phyloP scores from a whole-genome alignment of 2,888 invertebrate species.

The Zelleria hepariella region DNA sequence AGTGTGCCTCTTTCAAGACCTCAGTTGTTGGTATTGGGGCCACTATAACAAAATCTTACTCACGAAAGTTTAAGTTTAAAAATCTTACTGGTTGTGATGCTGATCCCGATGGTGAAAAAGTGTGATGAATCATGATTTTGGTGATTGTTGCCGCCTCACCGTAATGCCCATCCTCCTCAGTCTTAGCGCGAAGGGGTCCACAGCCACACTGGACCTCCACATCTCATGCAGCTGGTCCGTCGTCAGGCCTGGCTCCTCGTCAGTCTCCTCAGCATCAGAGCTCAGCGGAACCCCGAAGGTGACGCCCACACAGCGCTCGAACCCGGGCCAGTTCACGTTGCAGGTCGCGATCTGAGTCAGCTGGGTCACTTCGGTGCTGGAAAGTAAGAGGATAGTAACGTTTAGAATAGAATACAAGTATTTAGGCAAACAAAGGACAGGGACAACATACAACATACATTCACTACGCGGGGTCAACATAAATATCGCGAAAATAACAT shows the following conservation, averaged over 20 bases:
- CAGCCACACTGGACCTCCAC: slow-evolving; percentile 39
- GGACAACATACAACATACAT: too few species aligned
- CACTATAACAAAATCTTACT: too few species aligned
- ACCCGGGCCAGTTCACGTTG: slow-evolving; percentile 54
- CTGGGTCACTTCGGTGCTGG: slow-evolving; percentile 45
- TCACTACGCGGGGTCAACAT: too few species aligned
- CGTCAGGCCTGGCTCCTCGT: slow-evolving; percentile 28
- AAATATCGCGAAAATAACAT: too few species aligned
- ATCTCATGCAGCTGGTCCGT: slow-evolving; percentile 36
- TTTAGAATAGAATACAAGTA: neutral
- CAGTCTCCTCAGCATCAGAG: slow-evolving; percentile 24
- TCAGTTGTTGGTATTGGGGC: too few species aligned
- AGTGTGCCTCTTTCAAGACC: too few species aligned
- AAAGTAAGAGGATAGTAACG: slow-evolving; percentile 12
- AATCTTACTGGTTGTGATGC: too few species aligned
- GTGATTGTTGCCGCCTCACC: too few species aligned
- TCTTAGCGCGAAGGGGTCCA: slow-evolving; percentile 37
- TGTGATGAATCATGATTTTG: too few species aligned
- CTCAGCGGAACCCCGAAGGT: slow-evolving; percentile 48
- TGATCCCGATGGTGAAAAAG: too few species aligned
- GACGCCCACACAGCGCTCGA: slow-evolving; percentile 43
- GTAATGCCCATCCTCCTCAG: slow-evolving; percentile 36
- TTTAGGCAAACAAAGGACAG: too few species aligned
- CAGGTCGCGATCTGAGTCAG: slow-evolving; percentile 39
- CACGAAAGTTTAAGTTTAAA: too few species aligned